These are phyloP conservation scores for Aleiodes alternator DNA, from an alignment of 2,888 invertebrate species.

Conservation along the genomic window DNA sequence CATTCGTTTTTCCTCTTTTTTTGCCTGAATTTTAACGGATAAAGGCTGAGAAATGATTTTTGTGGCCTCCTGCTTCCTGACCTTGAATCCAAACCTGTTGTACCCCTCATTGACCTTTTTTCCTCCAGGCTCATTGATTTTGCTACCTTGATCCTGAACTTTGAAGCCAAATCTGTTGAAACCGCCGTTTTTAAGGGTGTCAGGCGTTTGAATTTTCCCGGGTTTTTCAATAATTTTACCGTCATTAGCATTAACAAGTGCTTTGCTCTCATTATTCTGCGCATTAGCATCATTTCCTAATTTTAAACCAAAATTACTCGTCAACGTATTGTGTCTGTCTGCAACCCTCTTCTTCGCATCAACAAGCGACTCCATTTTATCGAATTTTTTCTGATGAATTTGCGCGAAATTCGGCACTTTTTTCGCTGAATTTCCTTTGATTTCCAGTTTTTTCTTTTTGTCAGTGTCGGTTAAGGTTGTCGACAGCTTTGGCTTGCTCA, in stretches of 20 bases:
- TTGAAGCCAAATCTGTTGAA: constrained; percentile 75
- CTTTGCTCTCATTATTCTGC: background rate
- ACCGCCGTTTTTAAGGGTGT: constrained; percentile 40
- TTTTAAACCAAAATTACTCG: constrained; percentile 49
- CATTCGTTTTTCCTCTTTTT: constrained; percentile 75
- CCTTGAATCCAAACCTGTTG: constrained; percentile 77
- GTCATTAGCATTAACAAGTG: too few species aligned
- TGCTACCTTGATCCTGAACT: background rate
- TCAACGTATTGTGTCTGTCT: constrained; percentile 61
- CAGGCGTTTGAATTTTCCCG: background rate
- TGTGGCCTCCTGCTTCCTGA: constrained; percentile 72
- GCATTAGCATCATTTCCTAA: constrained; percentile 30
- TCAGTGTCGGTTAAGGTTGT: constrained; percentile 62
- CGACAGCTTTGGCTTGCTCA: constrained; percentile 73
- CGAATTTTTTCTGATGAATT: constrained; percentile 81
- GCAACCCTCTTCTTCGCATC: constrained; percentile 74
- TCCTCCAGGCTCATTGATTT: constrained; percentile 39
- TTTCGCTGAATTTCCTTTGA: constrained; percentile 68
- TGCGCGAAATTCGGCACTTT: constrained; percentile 84
- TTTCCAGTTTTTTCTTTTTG: constrained; percentile 49
- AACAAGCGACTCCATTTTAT: constrained; percentile 82
- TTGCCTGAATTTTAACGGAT: constrained; percentile 62
- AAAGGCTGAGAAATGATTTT: background rate
- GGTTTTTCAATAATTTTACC: too few species aligned
- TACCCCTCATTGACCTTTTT: constrained; percentile 60